Percentiles rank a stretch among this genome's conserved stretches.
Conservation (phyloP, 2,797 vertebrate genomes). For the Phaenicophaeus curvirostris region DNA sequence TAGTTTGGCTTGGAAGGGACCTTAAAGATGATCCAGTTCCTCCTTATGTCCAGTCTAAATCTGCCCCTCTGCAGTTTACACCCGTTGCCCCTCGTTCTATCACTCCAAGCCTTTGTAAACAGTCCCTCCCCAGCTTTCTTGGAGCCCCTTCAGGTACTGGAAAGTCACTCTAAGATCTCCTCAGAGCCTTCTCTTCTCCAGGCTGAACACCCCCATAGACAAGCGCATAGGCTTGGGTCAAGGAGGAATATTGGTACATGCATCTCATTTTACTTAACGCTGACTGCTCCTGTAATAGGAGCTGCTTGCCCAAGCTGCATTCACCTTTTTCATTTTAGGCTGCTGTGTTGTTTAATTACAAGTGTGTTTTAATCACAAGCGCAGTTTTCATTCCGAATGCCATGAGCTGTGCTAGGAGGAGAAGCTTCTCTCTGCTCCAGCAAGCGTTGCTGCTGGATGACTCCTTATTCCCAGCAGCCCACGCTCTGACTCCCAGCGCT, state of each 20-base stretch:
- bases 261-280: fast-evolving
- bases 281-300: not conserved
- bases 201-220: too few species aligned
- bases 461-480: not conserved
- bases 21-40: too few species aligned
- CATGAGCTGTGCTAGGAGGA: not conserved
- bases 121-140: too few species aligned
- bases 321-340: not conserved
- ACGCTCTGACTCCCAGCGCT: not conserved
- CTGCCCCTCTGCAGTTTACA: too few species aligned
- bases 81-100: too few species aligned
- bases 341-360: not conserved
- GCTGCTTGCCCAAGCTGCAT: not conserved
- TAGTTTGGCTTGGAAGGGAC: too few species aligned
- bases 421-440: not conserved
- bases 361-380: not conserved
- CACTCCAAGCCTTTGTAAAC: too few species aligned
- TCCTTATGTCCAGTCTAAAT: too few species aligned
- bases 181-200: too few species aligned
- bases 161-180: too few species aligned
- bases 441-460: not conserved
- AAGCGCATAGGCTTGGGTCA: fast-evolving
- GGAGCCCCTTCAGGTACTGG: too few species aligned
- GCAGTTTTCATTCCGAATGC: not conserved
- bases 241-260: not conserved